These are phyloP conservation scores for Myzus persicae DNA, from an alignment of 1,140 invertebrate species.

Conservation along the genomic window DNA sequence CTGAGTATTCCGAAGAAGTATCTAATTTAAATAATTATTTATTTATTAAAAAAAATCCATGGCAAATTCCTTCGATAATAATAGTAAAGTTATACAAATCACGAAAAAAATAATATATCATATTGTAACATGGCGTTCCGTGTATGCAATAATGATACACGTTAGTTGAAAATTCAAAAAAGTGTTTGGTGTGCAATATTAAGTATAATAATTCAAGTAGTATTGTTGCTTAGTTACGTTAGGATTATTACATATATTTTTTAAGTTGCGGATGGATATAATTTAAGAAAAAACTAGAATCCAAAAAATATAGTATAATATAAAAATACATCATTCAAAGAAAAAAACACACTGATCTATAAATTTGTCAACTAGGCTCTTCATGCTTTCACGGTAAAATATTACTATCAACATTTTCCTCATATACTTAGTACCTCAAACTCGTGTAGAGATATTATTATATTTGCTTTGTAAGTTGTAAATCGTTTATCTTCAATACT, in stretches of 20 bases:
- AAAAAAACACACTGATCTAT: neutral
- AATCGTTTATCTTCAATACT: neutral
- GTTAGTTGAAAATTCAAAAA: neutral
- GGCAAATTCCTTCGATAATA: neutral
- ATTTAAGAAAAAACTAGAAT: neutral
- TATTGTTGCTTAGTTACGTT: neutral
- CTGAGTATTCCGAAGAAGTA: neutral
- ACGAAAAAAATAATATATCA: neutral
- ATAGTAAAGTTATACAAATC: neutral
- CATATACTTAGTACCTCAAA: neutral
- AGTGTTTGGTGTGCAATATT: neutral
- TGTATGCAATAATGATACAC: constrained; percentile 50
- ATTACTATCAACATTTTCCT: neutral
- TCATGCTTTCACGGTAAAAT: neutral
- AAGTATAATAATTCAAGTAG: neutral
- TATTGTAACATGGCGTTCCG: neutral
- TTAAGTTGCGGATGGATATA: neutral
- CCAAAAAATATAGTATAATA: neutral
- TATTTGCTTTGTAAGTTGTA: neutral
- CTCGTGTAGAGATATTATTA: too few relatives aligned
- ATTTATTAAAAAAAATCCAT: neutral
- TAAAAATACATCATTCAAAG: neutral
- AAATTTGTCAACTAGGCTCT: neutral
- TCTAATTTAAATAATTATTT: neutral
- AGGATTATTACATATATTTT: neutral